A percentile compares a stretch with the other conserved stretches of the same genome.
Evolutionary conservation across 1,140 invertebrate species (phyloP).

Genomic region (Sitobion miscanthi): DNA sequence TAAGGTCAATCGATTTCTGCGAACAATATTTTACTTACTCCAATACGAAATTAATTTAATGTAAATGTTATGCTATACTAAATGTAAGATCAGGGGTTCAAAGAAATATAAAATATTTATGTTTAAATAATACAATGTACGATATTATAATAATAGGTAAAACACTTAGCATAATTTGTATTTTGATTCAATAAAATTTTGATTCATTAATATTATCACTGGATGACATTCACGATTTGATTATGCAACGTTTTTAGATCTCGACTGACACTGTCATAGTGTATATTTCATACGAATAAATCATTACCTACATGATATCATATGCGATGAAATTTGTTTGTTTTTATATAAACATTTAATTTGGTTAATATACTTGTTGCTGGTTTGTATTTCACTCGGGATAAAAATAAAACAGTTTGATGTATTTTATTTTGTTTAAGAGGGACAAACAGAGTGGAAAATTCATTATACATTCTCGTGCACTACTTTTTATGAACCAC

Average conservation of each 20-base stretch:
- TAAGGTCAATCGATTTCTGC: not conserved
- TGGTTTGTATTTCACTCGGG: not conserved
- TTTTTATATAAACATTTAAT: not conserved
- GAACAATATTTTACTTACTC: not conserved
- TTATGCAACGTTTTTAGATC: not conserved
- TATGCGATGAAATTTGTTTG: not conserved
- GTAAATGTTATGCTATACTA: not conserved
- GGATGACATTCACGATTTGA: not conserved
- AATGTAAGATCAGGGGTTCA: not conserved
- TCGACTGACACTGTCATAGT: not conserved
- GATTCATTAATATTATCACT: not conserved
- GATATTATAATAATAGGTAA: not conserved
- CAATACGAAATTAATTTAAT: conserved; percentile 18
- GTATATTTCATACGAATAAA: not conserved
- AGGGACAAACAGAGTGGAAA: conserved; percentile 4
- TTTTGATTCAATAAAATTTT: not conserved
- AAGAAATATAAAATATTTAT: not conserved
- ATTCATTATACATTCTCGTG: not conserved
- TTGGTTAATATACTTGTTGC: not conserved
- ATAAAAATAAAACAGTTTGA: not conserved
- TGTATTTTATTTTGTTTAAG: not conserved
- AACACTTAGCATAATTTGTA: not conserved
- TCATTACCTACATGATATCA: not conserved
- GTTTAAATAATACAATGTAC: not conserved
- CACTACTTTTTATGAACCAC: conserved; percentile 24